phyloP scores from a whole-genome alignment of 1,140 invertebrate genomes.

The Drosophila erecta region DNA sequence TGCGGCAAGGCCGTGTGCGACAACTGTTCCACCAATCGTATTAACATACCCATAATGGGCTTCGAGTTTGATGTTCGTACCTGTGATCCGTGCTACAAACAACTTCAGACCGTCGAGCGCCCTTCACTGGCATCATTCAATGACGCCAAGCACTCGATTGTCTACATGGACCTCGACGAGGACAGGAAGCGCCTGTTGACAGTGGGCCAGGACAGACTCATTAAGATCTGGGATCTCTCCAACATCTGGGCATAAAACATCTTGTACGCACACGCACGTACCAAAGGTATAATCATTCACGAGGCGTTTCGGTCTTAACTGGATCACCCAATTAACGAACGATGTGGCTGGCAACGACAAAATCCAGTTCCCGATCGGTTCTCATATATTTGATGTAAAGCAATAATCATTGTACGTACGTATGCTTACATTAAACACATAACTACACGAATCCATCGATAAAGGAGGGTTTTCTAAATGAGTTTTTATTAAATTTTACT shows the following conservation, averaged over 20 bases:
- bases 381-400: slow-evolving; percentile 47
- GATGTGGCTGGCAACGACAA: slow-evolving; percentile 16
- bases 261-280: slow-evolving; percentile 12
- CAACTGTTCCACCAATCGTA: slow-evolving; percentile 94
- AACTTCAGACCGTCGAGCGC: slow-evolving; percentile 93
- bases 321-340: background rate
- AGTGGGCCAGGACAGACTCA: slow-evolving; percentile 96
- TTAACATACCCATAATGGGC: slow-evolving; percentile 97
- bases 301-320: slow-evolving; percentile 4
- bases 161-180: slow-evolving; percentile 95
- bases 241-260: slow-evolving; percentile 78
- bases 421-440: slow-evolving; percentile 38
- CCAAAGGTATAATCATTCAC: slow-evolving; percentile 43
- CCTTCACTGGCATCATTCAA: slow-evolving; percentile 96
- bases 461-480: slow-evolving; percentile 1
- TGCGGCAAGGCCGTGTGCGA: slow-evolving; percentile 98
- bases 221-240: slow-evolving; percentile 92
- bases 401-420: slow-evolving; percentile 38
- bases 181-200: slow-evolving; percentile 93
- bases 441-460: slow-evolving; percentile 31
- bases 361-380: slow-evolving; percentile 16
- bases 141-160: slow-evolving; percentile 96
- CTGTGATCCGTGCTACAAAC: slow-evolving; percentile 95
- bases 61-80: slow-evolving; percentile 99
- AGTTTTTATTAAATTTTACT: slow-evolving; percentile 23